Conservation (phyloP, 2,113 vertebrate genomes). For the Pterocles gutturalis region DNA sequence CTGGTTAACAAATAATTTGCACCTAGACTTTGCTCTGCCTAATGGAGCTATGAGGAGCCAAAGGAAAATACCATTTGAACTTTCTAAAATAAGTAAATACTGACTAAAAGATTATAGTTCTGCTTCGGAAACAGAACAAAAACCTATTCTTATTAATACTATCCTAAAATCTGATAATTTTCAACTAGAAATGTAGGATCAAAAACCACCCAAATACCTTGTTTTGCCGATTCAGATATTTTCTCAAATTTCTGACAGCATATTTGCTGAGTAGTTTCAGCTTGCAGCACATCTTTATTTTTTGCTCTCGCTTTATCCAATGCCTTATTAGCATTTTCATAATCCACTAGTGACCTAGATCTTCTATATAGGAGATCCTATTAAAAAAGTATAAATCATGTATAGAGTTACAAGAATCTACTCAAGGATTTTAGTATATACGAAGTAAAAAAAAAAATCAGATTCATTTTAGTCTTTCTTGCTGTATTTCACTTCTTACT, state of each 20-base stretch:
- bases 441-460: background rate
- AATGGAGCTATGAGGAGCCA: background rate
- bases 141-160: background rate
- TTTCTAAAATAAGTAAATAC: background rate
- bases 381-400: background rate
- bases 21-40: background rate
- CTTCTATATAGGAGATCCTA: constrained; percentile 96
- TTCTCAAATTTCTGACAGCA: constrained; percentile 99
- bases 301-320: constrained; percentile 97
- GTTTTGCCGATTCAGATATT: constrained; percentile 98
- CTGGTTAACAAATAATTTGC: background rate
- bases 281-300: constrained; percentile 97
- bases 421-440: background rate
- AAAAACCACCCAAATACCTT: constrained; percentile 82
- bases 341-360: constrained; percentile 95
- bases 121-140: background rate
- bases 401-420: background rate
- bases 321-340: constrained; percentile 98
- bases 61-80: background rate
- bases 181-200: background rate
- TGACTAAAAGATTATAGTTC: background rate
- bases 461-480: background rate
- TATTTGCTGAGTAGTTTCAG: constrained; percentile 95
- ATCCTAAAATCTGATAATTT: background rate
- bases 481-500: background rate